phyloP scores from a whole-genome alignment of 1,140 invertebrate species.

The Eufriesea mexicana region DNA sequence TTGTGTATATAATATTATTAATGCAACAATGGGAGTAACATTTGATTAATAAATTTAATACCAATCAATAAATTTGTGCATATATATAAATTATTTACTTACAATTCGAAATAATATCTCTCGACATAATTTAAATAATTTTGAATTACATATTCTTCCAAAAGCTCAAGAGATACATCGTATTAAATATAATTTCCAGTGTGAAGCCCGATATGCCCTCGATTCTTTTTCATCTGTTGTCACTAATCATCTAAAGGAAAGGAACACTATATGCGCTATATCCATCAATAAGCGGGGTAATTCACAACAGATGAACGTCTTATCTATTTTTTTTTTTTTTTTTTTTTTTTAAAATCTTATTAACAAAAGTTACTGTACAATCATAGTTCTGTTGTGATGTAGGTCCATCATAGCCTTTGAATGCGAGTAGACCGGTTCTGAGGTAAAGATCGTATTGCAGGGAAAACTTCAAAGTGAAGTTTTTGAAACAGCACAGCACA shows the following conservation, averaged over 20 bases:
- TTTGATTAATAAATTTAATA: background rate
- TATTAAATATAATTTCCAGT: conserved; percentile 50
- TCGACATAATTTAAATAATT: background rate
- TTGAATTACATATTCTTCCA: background rate
- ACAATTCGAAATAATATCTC: background rate
- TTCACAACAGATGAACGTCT: conserved; percentile 71
- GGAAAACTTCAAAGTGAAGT: conserved; percentile 43
- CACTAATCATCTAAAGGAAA: conserved; percentile 69
- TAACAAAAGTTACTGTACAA: conserved; percentile 74
- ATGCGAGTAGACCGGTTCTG: conserved; percentile 70
- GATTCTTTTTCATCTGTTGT: conserved; percentile 54
- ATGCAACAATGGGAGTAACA: background rate
- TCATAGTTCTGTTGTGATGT: conserved; percentile 61
- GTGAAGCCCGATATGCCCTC: conserved; percentile 69
- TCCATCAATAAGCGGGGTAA: conserved; percentile 72
- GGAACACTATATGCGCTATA: conserved; percentile 73
- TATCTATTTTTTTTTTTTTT: conserved; percentile 51
- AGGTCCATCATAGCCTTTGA: conserved; percentile 72
- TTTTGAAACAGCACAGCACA: conserved; percentile 36
- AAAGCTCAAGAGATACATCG: conserved; percentile 58
- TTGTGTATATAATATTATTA: conserved; percentile 6
- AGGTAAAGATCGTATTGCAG: conserved; percentile 68
- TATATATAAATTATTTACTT: background rate
- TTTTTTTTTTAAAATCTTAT: conserved; percentile 75
- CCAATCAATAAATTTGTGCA: background rate